Evolutionary conservation across 2,888 invertebrate species (phyloP), one percentile per base, ranked within the genome.

Genomic region (Argyresthia goedartella): DNA sequence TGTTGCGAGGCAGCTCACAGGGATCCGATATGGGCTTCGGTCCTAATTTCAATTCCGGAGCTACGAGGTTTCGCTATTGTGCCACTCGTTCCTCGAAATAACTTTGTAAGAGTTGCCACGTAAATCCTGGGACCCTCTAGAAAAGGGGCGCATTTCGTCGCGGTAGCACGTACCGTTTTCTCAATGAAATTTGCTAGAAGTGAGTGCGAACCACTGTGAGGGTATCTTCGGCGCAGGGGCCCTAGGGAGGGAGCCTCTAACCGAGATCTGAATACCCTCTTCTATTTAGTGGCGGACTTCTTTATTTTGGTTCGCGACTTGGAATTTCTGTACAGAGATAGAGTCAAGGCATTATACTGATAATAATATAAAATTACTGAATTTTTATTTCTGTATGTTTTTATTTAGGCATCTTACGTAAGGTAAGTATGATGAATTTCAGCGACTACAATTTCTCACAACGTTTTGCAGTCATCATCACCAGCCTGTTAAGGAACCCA

Each of bases 151-250:
- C 74, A 78, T 81, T 82, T 74, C 72, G 65, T 62, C 64, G 60
- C 70, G 68, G 67, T 60, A 63, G 73, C 85, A 85, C 85, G 85
- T 85, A 81, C 76, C 58, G 7, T 64, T 63, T 71, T 59, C 70
- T 71, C 76, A 82, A 82, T 81, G 77, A 81, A 82, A 81, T 81
- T 81, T 77, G 73, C 69, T 71, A 77, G 73, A 67, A 71, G 70
- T 71, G 67, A 66, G 68, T 66, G 69, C 65, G 67, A 54, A 61
- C 64, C 9, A 39, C n/a, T 39, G 9, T 39, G 39, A 25, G 25
- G 25, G 25, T 25, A 25, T 25, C 25, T 25, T 3, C n/a, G 39
- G 39, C 39, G 39, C 1, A 65, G 64, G 55, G 58, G 10, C 46
- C 59, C 67, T 54, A 52, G 71, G 68, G 71, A 52, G 71, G 68